Evolutionary conservation across 2,797 vertebrate species (phyloP), one percentile per base, ranked within the genome.

Genomic region (Champsocephalus esox): DNA sequence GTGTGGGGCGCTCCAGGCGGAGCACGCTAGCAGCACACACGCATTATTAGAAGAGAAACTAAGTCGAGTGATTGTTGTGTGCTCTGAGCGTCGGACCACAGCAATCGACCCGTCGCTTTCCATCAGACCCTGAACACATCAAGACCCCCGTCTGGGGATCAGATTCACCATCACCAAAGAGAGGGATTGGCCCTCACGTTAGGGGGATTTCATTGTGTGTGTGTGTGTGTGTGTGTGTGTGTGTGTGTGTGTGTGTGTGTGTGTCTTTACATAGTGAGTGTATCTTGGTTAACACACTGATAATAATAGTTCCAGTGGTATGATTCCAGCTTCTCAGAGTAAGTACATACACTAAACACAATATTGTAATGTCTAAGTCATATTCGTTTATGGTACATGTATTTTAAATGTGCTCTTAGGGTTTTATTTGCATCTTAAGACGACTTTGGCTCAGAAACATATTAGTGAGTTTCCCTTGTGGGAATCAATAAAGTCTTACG

Each of bases 121-220:
- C 84, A 90, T 95, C 85, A 93, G 81, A 75, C 79, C 74, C 79
- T 86, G 89, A 91, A 92, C 89, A 89, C 66, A 56, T 87, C 81
- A 83, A 70, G 72, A 73, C 83, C 81, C 71, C 77, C 10, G 73
- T 70, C 83, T 55, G 78, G 70, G 73, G 88, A 94, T 94, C 92
- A 87, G 79, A 82, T 93, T 92, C 84, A 80, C 77, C 76, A 88
- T 87, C 81, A 32, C 73, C 71, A 48, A 60, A 73, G 62, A 69
- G 65, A 76, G 21, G 70, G 71, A 72, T 75, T 73, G 64, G 50
- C 59, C 64, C 34, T 12, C 64, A 52, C 46, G 11, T 54, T 56
- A 7, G 19, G 48, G 60, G 72, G n/a, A 21, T 77, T 60, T 77
- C 1, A n/a, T 50, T 66, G 79, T 68, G 66, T 32, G 73, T 49